Evolutionary conservation across 2,888 invertebrate species (phyloP).

Genomic region (Escarpia spicata): DNA sequence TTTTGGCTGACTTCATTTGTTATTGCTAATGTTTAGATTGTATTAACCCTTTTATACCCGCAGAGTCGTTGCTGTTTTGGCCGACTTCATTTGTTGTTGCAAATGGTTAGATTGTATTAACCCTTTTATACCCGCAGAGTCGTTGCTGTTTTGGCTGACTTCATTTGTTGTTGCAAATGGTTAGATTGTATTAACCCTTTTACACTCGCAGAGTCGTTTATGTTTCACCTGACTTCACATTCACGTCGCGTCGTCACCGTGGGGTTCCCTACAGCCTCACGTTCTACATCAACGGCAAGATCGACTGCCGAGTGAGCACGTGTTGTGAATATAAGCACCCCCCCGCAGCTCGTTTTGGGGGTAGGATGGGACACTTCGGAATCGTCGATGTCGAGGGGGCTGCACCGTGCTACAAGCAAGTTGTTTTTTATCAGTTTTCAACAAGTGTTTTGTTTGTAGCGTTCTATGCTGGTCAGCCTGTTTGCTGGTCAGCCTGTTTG

Average conservation of each 20-base stretch:
- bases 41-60: no score
- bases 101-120: no score
- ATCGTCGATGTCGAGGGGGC: slow-evolving; percentile 60
- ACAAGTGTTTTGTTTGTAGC: neutral
- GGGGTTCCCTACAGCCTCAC: slow-evolving; percentile 66
- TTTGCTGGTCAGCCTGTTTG: no score
- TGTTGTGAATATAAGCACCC: slow-evolving; percentile 67
- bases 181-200: no score
- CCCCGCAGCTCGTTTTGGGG: slow-evolving; percentile 62
- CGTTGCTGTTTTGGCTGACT: no score
- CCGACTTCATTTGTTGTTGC: no score
- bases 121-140: no score
- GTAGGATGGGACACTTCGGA: slow-evolving; percentile 64
- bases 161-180: no score
- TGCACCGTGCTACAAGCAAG: slow-evolving; percentile 42
- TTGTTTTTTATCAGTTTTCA: slow-evolving; percentile 26
- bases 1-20: no score
- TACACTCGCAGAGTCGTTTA: neutral
- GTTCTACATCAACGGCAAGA: slow-evolving; percentile 64
- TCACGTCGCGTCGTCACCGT: slow-evolving; percentile 64
- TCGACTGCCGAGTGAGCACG: slow-evolving; percentile 64
- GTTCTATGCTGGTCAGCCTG: neutral
- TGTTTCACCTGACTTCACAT: slow-evolving; percentile 62
- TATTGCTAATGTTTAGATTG: no score
- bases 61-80: no score